Base-by-base conservation (phyloP, 2,888 invertebrate genomes). In the Sphaerophoria taeniata region DNA sequence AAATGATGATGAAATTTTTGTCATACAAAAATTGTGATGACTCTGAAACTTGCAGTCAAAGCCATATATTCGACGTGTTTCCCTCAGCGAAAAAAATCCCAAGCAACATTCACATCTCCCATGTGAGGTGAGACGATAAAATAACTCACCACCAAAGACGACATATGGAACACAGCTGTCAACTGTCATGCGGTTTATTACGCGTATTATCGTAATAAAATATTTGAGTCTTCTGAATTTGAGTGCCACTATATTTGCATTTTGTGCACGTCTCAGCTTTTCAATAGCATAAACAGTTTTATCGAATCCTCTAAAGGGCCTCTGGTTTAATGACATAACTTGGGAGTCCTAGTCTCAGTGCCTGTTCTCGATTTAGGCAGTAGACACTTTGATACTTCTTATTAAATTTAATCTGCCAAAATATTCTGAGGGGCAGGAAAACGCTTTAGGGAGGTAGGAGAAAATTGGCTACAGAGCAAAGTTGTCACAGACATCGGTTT, bases 201-300 rank as follows among this genome's bases (percentile, higher is more conserved):
- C 24, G 3, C 51, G 34, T 9, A 24, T 53, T 16, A 12, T 7
- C 65, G 47, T 24, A 69, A 73, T 65, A 67, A 71, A 76, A 45
- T 76, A 51, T 34, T 6, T 11, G 11, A 43, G 12, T 24, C 60
- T 67, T 24, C 24, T 24, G 24, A 39, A 53, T 60, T 53, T 71
- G n/a, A 70, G 51, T 45, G 47, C 12, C 0, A 16, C 31, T 58
- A 45, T 24, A 2, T 83, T 83, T 61, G 60, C 60, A 82, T 83
- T 78, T 78, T 63, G 69, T 70, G 73, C 82, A 78, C 82, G 82
- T 83, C 43, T 51, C 55, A 36, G 33, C 43, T 63, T 79, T 83
- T 83, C 79, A 79, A 84, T 79, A 70, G 74, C 47, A 75, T 79
- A 79, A 79, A 79, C 71, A 49, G 53, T 79, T 67, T 70, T 16